Base-by-base conservation (phyloP, 1,140 invertebrate species). In the Venturia canescens region DNA sequence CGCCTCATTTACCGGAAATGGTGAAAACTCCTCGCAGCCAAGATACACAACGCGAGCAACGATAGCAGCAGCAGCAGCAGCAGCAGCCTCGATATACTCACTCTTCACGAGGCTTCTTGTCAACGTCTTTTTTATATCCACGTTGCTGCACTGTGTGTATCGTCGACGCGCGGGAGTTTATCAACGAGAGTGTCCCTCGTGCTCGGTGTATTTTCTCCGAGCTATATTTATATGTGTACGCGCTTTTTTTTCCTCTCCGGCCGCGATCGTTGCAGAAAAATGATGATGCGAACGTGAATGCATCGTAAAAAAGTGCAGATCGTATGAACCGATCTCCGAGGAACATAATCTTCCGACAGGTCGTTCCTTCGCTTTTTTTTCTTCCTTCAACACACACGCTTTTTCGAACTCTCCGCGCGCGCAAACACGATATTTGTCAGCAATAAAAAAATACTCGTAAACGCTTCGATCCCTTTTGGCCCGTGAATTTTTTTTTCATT, bases 1-100 rank as follows among this genome's bases (percentile, higher is more conserved):
- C 69, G 34, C 34, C 44, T 71, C 69, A 44, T 71, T 44, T 71
- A 21, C 31, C 69, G 69, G 69, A 71, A 71, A 71, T 71, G 27
- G 27, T 34, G 66, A 69, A 63, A 63, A 63, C 11, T n/a, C n/a
- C 57, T 63, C 57, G 23, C 23, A 63, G 21, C n/a, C 21, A 53
- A 63, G 57, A 63, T 23, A 63, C 57, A 26, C n/a, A n/a, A n/a
- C n/a, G n/a, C 21, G 21, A 11, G 23, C 57, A 21, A 63, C 57
- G 57, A 63, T 63, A 9, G 57, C 3, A n/a, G n/a, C n/a, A n/a
- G n/a, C n/a, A 11, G 23, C 57, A 21, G 23, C 57, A 21, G 23
- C 23, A 9, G 57, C 3, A 63, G 57, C 9, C 18, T n/a, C 57
- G 57, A 63, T 63, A 63, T n/a, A 26, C 1, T 3, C 21, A 9